These are phyloP conservation scores for Oxytorus armatus DNA, from an alignment of 2,888 invertebrate genomes.

Conservation along the genomic window DNA sequence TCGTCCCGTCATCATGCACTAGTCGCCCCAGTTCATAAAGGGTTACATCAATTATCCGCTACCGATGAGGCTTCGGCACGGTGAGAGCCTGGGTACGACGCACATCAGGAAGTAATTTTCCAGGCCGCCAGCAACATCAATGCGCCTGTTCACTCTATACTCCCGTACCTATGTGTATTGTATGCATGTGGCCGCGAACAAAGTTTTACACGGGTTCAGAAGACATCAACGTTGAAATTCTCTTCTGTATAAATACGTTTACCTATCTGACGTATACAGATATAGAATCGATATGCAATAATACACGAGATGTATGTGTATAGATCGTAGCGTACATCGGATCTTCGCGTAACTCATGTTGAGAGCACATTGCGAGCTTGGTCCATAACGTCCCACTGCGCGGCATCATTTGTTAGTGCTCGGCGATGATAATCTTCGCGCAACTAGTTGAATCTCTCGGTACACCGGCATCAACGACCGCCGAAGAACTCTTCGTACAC, in stretches of 20 bases:
- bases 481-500: conserved; percentile 47
- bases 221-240: conserved; percentile 49
- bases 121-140: conserved; percentile 63
- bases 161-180: not conserved
- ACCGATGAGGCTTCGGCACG: conserved; percentile 67
- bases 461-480: conserved; percentile 60
- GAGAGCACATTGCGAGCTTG: conserved; percentile 47
- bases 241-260: conserved; percentile 10
- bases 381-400: conserved; percentile 49
- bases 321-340: not conserved
- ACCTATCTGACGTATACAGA: not conserved
- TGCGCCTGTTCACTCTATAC: conserved; percentile 28
- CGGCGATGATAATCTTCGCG: conserved; percentile 70
- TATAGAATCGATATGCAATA: conserved; percentile 26
- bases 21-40: conserved; percentile 61
- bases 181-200: conserved; percentile 65
- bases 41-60: conserved; percentile 73
- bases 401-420: conserved; percentile 68
- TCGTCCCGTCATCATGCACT: not conserved
- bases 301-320: conserved; percentile 18
- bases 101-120: conserved; percentile 75
- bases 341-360: conserved; percentile 40
- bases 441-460: conserved; percentile 61
- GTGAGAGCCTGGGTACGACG: conserved; percentile 45
- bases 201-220: conserved; percentile 64